These are phyloP conservation scores for Morinoia aosen DNA, from an alignment of 2,888 invertebrate species.

Conservation along the genomic window DNA sequence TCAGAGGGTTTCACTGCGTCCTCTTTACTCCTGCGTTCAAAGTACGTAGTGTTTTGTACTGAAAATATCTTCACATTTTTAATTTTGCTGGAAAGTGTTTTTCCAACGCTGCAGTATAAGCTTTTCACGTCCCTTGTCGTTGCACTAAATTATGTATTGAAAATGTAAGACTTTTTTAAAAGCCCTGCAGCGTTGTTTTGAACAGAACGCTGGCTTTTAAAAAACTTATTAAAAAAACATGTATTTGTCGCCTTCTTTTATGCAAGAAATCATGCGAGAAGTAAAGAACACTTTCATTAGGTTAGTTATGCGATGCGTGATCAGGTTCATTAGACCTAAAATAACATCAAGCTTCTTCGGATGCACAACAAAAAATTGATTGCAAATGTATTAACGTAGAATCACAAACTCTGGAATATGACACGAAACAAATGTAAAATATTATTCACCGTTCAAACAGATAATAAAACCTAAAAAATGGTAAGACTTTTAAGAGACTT, in stretches of 20 bases:
- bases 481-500: too few species aligned
- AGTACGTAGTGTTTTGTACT: neutral
- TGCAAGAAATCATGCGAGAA: neutral
- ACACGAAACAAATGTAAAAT: too few species aligned
- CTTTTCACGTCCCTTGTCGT: neutral
- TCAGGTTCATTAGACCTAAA: neutral
- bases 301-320: neutral
- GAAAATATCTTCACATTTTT: neutral
- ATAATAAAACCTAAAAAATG: too few species aligned
- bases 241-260: neutral
- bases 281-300: neutral
- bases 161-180: neutral
- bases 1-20: neutral
- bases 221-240: neutral
- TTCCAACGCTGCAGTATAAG: neutral
- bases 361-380: too few species aligned
- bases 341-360: neutral
- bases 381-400: too few species aligned
- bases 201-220: neutral
- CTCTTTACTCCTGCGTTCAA: neutral
- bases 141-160: neutral
- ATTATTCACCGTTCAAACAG: too few species aligned
- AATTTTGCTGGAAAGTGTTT: neutral
- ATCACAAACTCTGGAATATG: too few species aligned
- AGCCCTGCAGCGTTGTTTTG: neutral